phyloP scores from a whole-genome alignment of 2,797 vertebrate species.

The Neosalanx taihuensis region DNA sequence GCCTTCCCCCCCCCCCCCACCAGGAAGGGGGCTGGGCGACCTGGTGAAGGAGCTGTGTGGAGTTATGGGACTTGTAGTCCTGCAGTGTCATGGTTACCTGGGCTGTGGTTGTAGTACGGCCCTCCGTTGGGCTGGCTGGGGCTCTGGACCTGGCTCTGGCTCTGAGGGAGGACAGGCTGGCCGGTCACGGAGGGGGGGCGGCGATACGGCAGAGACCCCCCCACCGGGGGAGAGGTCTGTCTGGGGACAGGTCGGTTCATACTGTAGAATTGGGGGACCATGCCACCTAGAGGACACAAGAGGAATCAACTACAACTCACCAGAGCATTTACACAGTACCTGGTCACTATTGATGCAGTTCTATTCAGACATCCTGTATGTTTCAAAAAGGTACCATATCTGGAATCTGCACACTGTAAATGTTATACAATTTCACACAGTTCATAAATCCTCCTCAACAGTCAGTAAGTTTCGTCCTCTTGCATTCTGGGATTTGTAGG shows the following conservation, averaged over 20 bases:
- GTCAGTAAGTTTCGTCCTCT: not conserved
- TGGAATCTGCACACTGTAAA: no score
- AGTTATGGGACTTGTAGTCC: not conserved
- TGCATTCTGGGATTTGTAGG: no score
- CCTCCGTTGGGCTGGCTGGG: slow-evolving; percentile 73
- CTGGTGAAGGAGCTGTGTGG: not conserved
- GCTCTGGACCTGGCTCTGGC: slow-evolving; percentile 7
- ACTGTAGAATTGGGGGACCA: slow-evolving; percentile 93
- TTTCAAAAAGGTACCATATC: no score
- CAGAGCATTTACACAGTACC: no score
- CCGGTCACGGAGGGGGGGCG: slow-evolving; percentile 86
- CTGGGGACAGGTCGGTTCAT: slow-evolving; percentile 92
- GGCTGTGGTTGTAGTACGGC: slow-evolving; percentile 59
- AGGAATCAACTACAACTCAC: not conserved
- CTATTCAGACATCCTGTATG: no score
- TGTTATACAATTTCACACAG: no score
- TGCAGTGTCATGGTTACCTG: slow-evolving; percentile 49
- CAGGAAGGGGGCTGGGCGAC: not conserved
- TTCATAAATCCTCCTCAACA: not conserved
- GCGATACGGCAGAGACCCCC: slow-evolving; percentile 91
- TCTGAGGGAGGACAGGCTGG: slow-evolving; percentile 78
- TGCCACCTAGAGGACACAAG: slow-evolving; percentile 62
- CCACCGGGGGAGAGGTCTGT: slow-evolving; percentile 83
- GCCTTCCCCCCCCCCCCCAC: no score
- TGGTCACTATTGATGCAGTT: no score